A percentile compares a stretch with the other conserved stretches of the same genome.
Evolutionary conservation across 2,113 vertebrate species (phyloP).

Genomic region (Nannospalax galili): DNA sequence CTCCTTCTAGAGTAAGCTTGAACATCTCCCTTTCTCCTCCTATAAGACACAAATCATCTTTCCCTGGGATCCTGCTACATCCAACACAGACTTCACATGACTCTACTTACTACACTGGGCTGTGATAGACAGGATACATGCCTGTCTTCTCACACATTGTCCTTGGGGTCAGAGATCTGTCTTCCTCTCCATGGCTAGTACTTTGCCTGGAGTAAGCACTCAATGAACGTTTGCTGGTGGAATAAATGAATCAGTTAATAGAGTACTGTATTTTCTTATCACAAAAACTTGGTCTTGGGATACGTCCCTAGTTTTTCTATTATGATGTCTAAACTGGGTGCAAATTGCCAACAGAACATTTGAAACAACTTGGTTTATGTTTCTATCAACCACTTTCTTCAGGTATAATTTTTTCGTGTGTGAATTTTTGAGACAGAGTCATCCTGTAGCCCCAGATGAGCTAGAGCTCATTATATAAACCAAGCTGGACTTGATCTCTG

Average conservation of each 20-base stretch:
- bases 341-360: neutral
- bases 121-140: neutral
- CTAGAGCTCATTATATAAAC: too few relatives aligned
- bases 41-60: neutral
- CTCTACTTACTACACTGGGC: neutral
- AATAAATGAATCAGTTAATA: slow-evolving; percentile 23
- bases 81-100: neutral
- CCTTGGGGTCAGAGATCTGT: neutral
- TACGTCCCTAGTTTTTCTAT: neutral
- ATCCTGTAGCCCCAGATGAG: too few relatives aligned
- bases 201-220: neutral
- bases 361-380: neutral
- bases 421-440: too few relatives aligned
- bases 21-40: slow-evolving; percentile 1
- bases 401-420: neutral
- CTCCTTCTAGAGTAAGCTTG: neutral
- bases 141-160: neutral
- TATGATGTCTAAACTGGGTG: neutral
- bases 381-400: neutral
- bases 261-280: neutral
- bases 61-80: neutral
- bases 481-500: too few relatives aligned
- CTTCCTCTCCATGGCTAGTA: neutral
- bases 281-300: neutral
- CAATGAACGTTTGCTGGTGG: slow-evolving; percentile 10